Percentiles rank a stretch among this genome's conserved stretches.
Conservation (phyloP, 1,140 invertebrate genomes). For the Eupristina koningsbergeri region DNA sequence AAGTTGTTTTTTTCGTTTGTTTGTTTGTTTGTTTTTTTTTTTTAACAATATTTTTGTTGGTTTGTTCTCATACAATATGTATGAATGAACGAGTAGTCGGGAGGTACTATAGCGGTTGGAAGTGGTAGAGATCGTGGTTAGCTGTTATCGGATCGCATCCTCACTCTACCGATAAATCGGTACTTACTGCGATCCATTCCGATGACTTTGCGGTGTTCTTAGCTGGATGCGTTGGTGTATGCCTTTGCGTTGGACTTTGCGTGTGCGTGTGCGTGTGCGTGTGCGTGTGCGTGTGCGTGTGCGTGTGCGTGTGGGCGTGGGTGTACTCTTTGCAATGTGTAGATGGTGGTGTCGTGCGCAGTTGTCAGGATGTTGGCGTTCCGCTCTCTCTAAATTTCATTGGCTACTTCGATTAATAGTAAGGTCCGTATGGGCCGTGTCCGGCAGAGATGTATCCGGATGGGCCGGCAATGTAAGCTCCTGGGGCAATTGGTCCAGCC, state of each 20-base stretch:
- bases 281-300: not conserved
- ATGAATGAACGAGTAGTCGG: slow-evolving; percentile 17
- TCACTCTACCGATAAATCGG: not conserved
- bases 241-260: not conserved
- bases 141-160: slow-evolving; percentile 1
- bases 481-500: slow-evolving; percentile 65
- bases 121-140: slow-evolving; percentile 39
- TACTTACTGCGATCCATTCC: not conserved
- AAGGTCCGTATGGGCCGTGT: slow-evolving; percentile 53
- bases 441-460: slow-evolving; percentile 68
- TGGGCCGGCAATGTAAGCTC: slow-evolving; percentile 68
- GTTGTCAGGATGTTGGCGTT: not conserved
- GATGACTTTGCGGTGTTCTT: not conserved
- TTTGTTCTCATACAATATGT: too few species aligned
- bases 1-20: not conserved
- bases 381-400: not conserved
- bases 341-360: not conserved
- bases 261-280: not conserved
- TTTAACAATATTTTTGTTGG: too few species aligned
- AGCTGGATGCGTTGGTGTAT: too few species aligned
- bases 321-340: not conserved
- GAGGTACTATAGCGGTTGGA: slow-evolving; percentile 68
- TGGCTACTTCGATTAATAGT: not conserved
- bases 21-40: slow-evolving; percentile 16
- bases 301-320: not conserved